These are phyloP conservation scores for Petrocephalus zakoni DNA, from an alignment of 2,113 vertebrate genomes.

Conservation along the genomic window DNA sequence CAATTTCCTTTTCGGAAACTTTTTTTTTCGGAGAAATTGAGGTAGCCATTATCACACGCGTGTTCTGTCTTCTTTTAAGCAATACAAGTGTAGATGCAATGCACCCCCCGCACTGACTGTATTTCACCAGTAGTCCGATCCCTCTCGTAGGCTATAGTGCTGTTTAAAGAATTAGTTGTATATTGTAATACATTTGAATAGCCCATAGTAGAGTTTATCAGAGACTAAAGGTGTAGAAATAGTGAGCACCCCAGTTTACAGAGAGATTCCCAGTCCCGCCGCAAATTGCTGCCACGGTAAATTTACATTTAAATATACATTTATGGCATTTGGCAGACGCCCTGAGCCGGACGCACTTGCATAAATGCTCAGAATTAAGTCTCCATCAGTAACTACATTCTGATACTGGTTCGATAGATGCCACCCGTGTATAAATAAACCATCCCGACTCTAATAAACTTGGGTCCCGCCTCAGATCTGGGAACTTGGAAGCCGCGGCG, in stretches of 20 bases:
- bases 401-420: too few relatives aligned
- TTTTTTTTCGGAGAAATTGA: background rate
- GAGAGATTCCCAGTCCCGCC: background rate
- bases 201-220: background rate
- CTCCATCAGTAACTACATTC: too few relatives aligned
- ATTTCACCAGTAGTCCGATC: background rate
- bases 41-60: background rate
- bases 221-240: background rate
- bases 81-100: background rate
- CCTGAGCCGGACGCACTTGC: too few relatives aligned
- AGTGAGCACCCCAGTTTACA: background rate
- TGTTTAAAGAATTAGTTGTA: background rate
- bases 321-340: too few relatives aligned
- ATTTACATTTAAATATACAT: too few relatives aligned
- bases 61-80: background rate
- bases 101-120: background rate
- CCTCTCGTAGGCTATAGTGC: too few relatives aligned
- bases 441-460: too few relatives aligned
- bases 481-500: too few relatives aligned
- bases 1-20: slow-evolving; percentile 3
- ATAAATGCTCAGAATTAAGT: too few relatives aligned
- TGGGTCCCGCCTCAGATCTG: too few relatives aligned
- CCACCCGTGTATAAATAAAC: too few relatives aligned
- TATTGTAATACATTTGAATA: background rate
- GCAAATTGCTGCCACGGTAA: background rate